Base-by-base conservation (phyloP, 2,113 vertebrate genomes). In the Misgurnus mizolepis region DNA sequence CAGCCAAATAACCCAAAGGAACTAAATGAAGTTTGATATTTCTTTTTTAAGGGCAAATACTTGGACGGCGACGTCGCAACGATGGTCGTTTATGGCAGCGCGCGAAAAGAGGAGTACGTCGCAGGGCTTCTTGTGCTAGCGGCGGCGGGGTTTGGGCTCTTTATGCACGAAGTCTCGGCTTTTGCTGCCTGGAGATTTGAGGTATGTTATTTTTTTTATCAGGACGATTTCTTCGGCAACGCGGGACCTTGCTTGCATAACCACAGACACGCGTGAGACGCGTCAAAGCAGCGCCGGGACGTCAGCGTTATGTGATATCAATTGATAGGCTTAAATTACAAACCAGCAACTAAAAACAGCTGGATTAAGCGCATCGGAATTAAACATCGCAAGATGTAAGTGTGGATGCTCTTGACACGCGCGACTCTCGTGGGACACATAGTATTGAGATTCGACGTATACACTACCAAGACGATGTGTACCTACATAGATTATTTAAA, bases 171-270 rank as follows among this genome's bases (percentile, higher is more conserved):
- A 79, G 86, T 84, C 87, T 49, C 90, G 11, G 91, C 92, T 43
- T 88, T 90, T 47, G 90, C 92, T 76, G 87, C 87, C 85, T 88
- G 92, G 92, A 92, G 87, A 60, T 80, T 85, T 74, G 90, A 94
- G 93, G 93, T 94, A 93, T 86, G 91, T 43, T 78, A 70, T 60
- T 61, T 64, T 62, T 55, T 18, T 22, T 27, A 56, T 34, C 39
- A 43, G 68, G 8, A 49, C 41, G 43, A 55, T 55, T 34, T 0
- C 17, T 39, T 70, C 68, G 40, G 49, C 27, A 6, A 34, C 4
- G 8, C 68, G 14, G 5, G 15, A n/a, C 5, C 27, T 4, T 17
- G 6, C 70, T 73, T 58, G 70, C 50, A 15, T 60, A 61, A 74
- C 40, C 22, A 12, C 45, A 45, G 17, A 61, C 71, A 5, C 71